Conservation (phyloP, 2,113 vertebrate species). For the Coreoperca whiteheadi region DNA sequence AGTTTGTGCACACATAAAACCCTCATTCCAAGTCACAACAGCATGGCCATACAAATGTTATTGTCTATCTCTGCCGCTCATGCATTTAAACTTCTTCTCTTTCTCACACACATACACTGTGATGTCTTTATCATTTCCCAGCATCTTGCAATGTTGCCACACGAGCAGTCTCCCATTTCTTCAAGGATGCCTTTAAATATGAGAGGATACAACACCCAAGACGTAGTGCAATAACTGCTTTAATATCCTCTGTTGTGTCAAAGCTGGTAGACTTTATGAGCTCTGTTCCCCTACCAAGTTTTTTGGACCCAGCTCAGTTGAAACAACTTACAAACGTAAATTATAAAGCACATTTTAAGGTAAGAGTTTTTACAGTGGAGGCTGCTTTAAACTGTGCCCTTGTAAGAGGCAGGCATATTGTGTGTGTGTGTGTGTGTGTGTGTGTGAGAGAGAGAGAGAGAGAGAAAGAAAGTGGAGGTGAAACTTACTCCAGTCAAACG, state of each 20-base stretch:
- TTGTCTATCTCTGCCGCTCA: not conserved
- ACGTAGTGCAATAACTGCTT: slow-evolving; percentile 41
- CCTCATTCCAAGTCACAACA: not conserved
- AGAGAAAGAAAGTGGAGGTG: not conserved
- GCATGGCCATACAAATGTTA: not conserved
- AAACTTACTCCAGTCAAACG: not conserved
- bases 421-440: not conserved
- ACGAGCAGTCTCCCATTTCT: slow-evolving; percentile 10
- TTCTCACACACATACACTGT: not conserved
- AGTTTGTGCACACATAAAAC: not conserved
- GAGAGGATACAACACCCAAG: slow-evolving; percentile 25
- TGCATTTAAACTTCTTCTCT: not conserved
- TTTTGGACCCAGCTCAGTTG: slow-evolving; percentile 25
- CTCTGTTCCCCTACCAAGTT: slow-evolving; percentile 14
- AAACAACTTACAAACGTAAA: slow-evolving; percentile 32
- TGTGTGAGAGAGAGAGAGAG: not conserved
- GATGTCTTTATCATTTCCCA: not conserved
- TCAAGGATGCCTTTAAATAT: slow-evolving; percentile 34
- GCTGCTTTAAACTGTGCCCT: slow-evolving; percentile 12
- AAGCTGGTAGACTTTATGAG: slow-evolving; percentile 40
- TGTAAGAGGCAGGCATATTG: not conserved
- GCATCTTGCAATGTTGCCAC: not conserved
- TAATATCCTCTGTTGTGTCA: slow-evolving; percentile 47
- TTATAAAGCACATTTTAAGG: slow-evolving; percentile 42
- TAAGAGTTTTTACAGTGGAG: slow-evolving; percentile 30